A percentile compares a stretch with the other conserved stretches of the same genome.
phyloP scores from a whole-genome alignment of 2,888 invertebrate genomes.

The Lasioglossum vierecki region DNA sequence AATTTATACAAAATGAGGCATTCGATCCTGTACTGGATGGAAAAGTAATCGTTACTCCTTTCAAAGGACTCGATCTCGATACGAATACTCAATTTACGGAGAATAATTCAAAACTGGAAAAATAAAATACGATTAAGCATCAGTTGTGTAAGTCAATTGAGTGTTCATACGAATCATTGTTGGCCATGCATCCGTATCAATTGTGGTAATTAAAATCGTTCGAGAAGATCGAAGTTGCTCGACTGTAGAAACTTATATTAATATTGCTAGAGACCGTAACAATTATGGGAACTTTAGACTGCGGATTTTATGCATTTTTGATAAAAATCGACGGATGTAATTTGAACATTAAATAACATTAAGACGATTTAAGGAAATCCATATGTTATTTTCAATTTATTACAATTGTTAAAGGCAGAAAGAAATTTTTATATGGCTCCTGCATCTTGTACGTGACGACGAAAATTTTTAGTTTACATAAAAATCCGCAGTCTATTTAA shows the following conservation, averaged over 20 bases:
- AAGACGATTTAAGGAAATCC: no score
- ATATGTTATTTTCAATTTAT: no score
- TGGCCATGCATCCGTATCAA: neutral
- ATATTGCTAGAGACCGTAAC: neutral
- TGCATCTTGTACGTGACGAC: no score
- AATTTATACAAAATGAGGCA: slow-evolving; percentile 45
- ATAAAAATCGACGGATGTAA: no score
- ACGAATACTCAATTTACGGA: neutral
- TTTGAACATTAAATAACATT: no score
- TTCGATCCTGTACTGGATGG: neutral
- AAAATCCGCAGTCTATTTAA: no score
- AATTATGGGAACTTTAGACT: neutral
- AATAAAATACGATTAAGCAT: neutral
- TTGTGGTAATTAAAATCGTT: neutral
- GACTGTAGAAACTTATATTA: neutral
- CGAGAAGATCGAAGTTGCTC: neutral
- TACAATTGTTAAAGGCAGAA: no score
- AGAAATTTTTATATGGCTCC: no score
- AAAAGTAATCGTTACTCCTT: neutral
- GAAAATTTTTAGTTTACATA: no score
- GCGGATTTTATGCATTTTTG: no score
- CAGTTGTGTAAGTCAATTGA: neutral
- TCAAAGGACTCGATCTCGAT: slow-evolving; percentile 14
- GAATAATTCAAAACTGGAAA: neutral
- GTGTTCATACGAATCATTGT: neutral